A percentile compares a stretch with the other conserved stretches of the same genome.
These are phyloP conservation scores for Sesia apiformis DNA, from an alignment of 2,888 invertebrate genomes.

Conservation along the genomic window DNA sequence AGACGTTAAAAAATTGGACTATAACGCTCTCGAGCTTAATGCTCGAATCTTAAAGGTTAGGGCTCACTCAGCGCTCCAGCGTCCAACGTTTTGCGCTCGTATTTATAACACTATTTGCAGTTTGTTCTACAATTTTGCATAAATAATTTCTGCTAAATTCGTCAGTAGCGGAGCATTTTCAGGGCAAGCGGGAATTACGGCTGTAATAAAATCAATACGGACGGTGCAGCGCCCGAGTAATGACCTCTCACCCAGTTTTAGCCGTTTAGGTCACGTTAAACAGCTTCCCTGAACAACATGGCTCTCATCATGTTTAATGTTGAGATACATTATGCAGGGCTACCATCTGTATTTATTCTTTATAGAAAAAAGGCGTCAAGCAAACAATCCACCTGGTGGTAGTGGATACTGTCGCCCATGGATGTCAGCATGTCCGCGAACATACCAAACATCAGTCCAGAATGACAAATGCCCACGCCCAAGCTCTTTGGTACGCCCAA, in stretches of 20 bases:
- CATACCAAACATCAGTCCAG: no score
- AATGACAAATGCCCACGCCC: no score
- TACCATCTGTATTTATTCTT: not conserved
- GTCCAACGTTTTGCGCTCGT: no score
- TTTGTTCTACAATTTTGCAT: no score
- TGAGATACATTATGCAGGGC: not conserved
- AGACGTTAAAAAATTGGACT: no score
- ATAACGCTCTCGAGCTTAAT: no score
- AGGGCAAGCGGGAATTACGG: not conserved
- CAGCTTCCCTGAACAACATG: not conserved
- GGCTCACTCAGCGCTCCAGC: no score
- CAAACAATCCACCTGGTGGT: not conserved
- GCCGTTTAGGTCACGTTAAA: not conserved
- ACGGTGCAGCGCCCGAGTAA: not conserved
- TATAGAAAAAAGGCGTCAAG: not conserved
- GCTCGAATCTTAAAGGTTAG: no score
- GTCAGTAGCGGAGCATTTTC: not conserved
- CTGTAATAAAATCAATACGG: not conserved
- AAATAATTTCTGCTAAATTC: no score
- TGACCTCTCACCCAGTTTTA: not conserved
- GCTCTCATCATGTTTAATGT: not conserved
- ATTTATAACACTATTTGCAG: no score
- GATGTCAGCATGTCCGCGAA: not conserved
- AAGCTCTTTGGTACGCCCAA: no score
- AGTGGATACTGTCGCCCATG: not conserved